Base-by-base conservation (phyloP, 2,888 invertebrate genomes). In the Sialis lutaria region DNA sequence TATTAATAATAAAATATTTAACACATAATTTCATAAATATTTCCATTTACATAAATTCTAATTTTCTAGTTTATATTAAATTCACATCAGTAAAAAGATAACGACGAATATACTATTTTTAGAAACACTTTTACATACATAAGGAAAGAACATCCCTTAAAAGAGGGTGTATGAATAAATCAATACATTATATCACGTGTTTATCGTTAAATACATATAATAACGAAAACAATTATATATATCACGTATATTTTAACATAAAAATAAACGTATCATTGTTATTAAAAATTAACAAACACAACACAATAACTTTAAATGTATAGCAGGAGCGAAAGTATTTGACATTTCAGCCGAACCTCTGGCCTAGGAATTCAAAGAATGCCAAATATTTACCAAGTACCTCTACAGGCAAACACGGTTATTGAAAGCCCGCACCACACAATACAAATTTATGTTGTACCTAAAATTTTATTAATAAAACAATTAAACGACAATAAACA, bases 311-410 rank as follows among this genome's bases (percentile, higher is more conserved):
- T 33, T 39, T 32, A 45, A 39, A 30, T 40, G 45, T n/a, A 30
- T 31, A 22, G 12, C 22, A 45, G 13, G 30, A 45, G 33, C 40
- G 31, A 45, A 65, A 64, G 64, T 72, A 74, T 76, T 77, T 76
- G 75, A 77, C 76, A 76, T 77, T 76, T 76, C 73, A 73, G 75
- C 75, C 75, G 74, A 74, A 75, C 75, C 75, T 74, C 74, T 72
- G 68, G 70, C 70, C 67, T 67, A 60, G 75, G 77, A 72, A 76
- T 76, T 70, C 64, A 58, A 58, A 73, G 76, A 73, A 77, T 77
- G 73, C 70, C 69, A 76, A 75, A 73, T 75, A 76, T 75, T 72
- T 71, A 72, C 71, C 71, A 69, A 69, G 69, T 72, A 70, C 75
- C 72, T 69, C 75, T 75, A 60, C 65, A 63, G 65, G 63, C 60